These are phyloP conservation scores for Diachrysia chrysitis DNA, from an alignment of 2,888 invertebrate species.

Conservation along the genomic window DNA sequence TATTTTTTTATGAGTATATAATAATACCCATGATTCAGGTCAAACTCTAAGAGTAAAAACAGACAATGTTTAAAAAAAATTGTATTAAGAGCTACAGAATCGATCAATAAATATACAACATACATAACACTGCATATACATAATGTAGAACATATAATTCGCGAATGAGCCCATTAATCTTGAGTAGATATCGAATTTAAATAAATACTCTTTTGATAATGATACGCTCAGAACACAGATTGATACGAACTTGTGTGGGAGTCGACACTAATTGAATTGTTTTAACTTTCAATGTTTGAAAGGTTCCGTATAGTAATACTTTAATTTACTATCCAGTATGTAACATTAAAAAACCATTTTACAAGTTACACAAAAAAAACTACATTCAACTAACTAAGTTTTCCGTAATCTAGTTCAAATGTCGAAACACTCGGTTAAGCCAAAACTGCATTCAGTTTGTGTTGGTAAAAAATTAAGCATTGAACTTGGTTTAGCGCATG, in stretches of 20 bases:
- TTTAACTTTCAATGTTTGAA: background rate
- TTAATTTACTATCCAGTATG: background rate
- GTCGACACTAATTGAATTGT: constrained; percentile 47
- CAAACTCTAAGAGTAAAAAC: too few relatives aligned
- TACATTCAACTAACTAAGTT: too few relatives aligned
- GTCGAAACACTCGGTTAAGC: too few relatives aligned
- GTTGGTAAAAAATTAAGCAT: too few relatives aligned
- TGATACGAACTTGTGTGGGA: constrained; percentile 38
- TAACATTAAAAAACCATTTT: too few relatives aligned
- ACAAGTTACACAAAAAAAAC: too few relatives aligned
- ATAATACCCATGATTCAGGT: too few relatives aligned
- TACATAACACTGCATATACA: background rate
- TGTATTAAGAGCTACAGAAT: background rate
- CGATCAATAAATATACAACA: background rate
- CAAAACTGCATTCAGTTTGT: too few relatives aligned
- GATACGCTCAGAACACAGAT: constrained; percentile 30
- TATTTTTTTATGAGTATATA: too few relatives aligned
- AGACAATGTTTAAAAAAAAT: too few relatives aligned
- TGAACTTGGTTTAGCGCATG: too few relatives aligned
- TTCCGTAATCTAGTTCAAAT: too few relatives aligned
- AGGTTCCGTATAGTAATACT: constrained; percentile 30
- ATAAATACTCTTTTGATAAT: constrained; percentile 3
- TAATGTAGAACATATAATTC: background rate
- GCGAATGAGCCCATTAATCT: background rate
- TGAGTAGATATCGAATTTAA: background rate